Percentiles rank a stretch among this genome's conserved stretches.
These are phyloP conservation scores for Zophobas atratus DNA, from an alignment of 1,140 invertebrate genomes.

Conservation along the genomic window DNA sequence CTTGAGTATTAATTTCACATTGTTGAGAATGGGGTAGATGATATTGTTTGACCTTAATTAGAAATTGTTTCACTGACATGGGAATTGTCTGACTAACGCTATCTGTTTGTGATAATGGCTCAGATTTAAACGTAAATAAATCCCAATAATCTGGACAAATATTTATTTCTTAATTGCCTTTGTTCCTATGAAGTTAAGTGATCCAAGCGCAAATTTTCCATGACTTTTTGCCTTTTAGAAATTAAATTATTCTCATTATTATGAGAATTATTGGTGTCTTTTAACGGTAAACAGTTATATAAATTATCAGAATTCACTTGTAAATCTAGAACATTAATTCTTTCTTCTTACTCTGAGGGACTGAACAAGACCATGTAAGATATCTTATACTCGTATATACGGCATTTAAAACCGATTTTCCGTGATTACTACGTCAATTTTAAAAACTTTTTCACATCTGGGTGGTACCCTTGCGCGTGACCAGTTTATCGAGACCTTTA, in stretches of 20 bases:
- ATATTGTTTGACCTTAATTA: slow-evolving; percentile 45
- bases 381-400: neutral
- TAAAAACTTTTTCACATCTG: neutral
- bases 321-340: too few species aligned
- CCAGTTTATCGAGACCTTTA: neutral
- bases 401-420: neutral
- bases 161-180: neutral
- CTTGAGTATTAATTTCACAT: slow-evolving; percentile 55
- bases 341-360: too few species aligned
- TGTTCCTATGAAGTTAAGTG: neutral
- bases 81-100: slow-evolving; percentile 36
- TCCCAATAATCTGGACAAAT: neutral
- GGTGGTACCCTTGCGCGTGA: neutral
- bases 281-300: neutral
- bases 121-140: neutral
- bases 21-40: slow-evolving; percentile 51
- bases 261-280: neutral
- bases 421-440: neutral
- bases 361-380: neutral
- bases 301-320: neutral
- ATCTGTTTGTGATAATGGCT: slow-evolving; percentile 6
- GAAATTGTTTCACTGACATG: neutral
- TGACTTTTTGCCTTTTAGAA: neutral
- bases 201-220: neutral
- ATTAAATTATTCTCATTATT: neutral